A percentile compares a stretch with the other conserved stretches of the same genome.
Evolutionary conservation across 2,113 vertebrate genomes (phyloP).

Genomic region (Saimiri boliviensis): DNA sequence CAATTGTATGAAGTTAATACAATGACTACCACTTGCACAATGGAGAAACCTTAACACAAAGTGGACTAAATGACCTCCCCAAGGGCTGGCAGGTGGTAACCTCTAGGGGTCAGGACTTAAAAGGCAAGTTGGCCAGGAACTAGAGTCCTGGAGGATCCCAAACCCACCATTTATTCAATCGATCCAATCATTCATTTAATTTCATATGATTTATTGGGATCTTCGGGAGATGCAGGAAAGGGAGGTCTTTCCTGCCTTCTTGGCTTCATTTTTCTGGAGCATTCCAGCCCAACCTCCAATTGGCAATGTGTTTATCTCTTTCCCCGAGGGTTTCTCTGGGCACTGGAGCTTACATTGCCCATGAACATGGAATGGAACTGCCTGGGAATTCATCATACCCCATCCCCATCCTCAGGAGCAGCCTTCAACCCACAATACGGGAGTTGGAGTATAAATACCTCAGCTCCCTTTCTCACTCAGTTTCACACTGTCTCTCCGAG

Average conservation of each 20-base stretch:
- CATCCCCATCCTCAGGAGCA: no score
- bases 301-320: not conserved
- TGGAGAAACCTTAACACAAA: not conserved
- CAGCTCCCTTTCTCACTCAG: not conserved
- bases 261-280: not conserved
- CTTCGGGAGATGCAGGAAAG: no score
- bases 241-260: no score
- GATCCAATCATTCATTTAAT: not conserved
- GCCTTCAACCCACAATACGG: accelerated
- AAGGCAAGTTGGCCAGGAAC: not conserved
- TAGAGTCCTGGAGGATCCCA: not conserved
- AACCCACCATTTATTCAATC: not conserved
- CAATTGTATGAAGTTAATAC: not conserved
- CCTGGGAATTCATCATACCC: not conserved
- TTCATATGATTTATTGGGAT: not conserved
- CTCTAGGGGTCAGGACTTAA: not conserved
- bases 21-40: not conserved
- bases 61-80: not conserved
- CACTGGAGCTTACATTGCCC: not conserved
- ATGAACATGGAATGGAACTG: not conserved
- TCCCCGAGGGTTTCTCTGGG: not conserved
- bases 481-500: not conserved
- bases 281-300: not conserved
- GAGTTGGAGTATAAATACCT: accelerated
- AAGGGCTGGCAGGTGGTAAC: accelerated